Conservation (phyloP, 2,888 invertebrate genomes). For the Philopedon plagiatum region DNA sequence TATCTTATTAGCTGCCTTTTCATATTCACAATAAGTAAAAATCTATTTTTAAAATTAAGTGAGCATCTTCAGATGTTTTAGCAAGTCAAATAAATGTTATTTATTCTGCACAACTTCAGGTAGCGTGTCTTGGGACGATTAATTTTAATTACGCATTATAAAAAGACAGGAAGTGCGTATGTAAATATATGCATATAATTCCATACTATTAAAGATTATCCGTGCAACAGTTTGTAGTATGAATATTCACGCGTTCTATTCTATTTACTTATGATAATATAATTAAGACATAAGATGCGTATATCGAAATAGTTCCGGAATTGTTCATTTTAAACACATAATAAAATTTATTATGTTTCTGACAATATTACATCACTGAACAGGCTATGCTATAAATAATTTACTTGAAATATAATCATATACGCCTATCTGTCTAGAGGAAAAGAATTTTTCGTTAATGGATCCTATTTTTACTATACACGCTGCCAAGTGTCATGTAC, state of each 20-base stretch:
- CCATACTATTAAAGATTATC: no score
- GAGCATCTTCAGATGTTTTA: background rate
- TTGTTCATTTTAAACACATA: no score
- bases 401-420: slow-evolving; percentile 33
- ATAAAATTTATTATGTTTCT: background rate
- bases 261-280: no score
- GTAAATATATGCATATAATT: no score
- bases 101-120: background rate
- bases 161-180: background rate
- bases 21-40: no score
- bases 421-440: slow-evolving; percentile 18
- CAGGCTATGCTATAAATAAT: slow-evolving; percentile 34
- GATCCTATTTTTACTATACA: slow-evolving; percentile 40
- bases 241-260: no score
- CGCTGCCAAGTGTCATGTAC: slow-evolving; percentile 35
- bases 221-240: no score
- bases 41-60: no score
- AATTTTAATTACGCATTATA: background rate
- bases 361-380: background rate
- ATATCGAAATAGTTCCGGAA: no score
- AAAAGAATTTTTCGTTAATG: slow-evolving; percentile 37
- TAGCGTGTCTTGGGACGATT: background rate
- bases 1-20: no score
- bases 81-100: background rate
- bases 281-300: no score